Conservation (phyloP, 2,797 vertebrate species). For the Sebastes hubbsi region DNA sequence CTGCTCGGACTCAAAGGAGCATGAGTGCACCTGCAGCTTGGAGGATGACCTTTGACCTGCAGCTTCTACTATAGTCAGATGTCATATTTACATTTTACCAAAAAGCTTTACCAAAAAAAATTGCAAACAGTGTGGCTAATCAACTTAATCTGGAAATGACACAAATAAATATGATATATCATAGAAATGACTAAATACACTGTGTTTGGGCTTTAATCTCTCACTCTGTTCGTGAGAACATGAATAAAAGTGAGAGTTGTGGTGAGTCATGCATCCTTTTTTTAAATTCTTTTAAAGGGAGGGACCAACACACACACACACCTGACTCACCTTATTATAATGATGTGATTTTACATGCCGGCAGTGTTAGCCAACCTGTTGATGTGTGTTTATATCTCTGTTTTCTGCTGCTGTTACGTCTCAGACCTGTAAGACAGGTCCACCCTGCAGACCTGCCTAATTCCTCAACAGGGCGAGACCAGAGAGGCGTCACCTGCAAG, state of each 20-base stretch:
- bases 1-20: too few relatives aligned
- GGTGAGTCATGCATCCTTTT: not conserved
- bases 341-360: not conserved
- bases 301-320: not conserved
- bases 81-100: too few relatives aligned
- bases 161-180: too few relatives aligned
- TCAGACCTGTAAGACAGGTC: not conserved
- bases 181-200: too few relatives aligned
- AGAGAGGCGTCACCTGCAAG: not conserved
- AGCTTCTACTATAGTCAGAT: too few relatives aligned
- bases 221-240: not conserved
- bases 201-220: too few relatives aligned
- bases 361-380: too few relatives aligned
- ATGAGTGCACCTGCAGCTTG: too few relatives aligned
- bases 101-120: too few relatives aligned
- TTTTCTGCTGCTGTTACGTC: not conserved
- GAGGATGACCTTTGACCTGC: too few relatives aligned
- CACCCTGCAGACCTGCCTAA: not conserved
- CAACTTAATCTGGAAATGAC: too few relatives aligned
- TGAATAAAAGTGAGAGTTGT: not conserved
- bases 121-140: too few relatives aligned
- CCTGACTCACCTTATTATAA: not conserved
- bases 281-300: not conserved
- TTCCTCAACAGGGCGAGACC: slow-evolving; percentile 22
- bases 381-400: not conserved